Evolutionary conservation across 2,113 vertebrate species (phyloP).

Genomic region (Cyrtonyx montezumae): DNA sequence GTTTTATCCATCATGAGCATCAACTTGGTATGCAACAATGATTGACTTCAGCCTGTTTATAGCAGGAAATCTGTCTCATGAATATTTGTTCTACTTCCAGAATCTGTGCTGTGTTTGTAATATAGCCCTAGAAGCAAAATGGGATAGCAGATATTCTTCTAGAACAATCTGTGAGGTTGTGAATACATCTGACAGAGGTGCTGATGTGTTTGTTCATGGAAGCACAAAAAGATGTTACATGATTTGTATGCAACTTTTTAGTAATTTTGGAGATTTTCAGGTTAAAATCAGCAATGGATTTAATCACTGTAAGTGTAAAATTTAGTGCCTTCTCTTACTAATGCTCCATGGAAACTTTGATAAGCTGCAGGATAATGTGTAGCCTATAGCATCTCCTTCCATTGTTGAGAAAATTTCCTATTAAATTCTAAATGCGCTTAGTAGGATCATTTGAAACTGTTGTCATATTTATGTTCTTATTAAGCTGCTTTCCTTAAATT

Average conservation of each 20-base stretch:
- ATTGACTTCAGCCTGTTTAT: constrained; percentile 23
- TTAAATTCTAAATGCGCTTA: constrained; percentile 4
- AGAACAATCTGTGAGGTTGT: neutral
- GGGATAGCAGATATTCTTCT: constrained; percentile 14
- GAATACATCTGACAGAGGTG: neutral
- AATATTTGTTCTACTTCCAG: constrained; percentile 43
- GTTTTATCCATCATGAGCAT: constrained; percentile 7
- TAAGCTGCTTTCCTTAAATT: constrained; percentile 15
- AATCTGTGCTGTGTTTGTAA: neutral
- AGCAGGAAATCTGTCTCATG: neutral
- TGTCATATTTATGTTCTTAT: constrained; percentile 26
- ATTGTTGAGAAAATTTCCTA: constrained; percentile 25
- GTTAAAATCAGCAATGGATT: constrained; percentile 33
- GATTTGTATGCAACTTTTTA: constrained; percentile 10
- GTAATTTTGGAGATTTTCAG: neutral
- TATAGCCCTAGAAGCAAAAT: neutral
- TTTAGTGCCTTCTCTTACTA: constrained; percentile 33
- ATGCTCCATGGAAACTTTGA: constrained; percentile 39
- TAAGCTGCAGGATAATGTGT: constrained; percentile 23
- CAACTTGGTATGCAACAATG: constrained; percentile 7
- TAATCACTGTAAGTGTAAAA: neutral
- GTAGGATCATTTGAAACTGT: neutral
- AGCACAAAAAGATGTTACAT: neutral
- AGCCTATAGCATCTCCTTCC: constrained; percentile 27
- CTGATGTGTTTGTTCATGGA: neutral